A percentile compares a stretch with the other conserved stretches of the same genome.
Evolutionary conservation across 2,888 invertebrate genomes (phyloP).

Genomic region (Leucania comma): DNA sequence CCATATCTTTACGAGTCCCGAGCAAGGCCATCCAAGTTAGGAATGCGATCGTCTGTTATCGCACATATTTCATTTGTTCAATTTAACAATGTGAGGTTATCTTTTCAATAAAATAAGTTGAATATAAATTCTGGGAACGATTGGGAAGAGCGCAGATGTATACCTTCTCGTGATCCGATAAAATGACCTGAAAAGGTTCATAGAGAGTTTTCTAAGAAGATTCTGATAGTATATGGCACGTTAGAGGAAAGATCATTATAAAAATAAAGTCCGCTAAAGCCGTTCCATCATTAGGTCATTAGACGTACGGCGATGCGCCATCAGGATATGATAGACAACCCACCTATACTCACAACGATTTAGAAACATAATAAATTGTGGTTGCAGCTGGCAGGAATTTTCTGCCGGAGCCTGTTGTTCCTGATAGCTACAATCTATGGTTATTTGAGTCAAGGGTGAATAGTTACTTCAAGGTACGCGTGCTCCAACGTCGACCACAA

Average conservation of each 20-base stretch:
- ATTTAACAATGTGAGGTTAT: slow-evolving; percentile 54
- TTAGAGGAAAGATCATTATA: not conserved
- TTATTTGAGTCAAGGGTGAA: no score
- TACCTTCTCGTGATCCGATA: not conserved
- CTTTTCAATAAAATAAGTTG: slow-evolving; percentile 56
- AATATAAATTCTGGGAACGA: slow-evolving; percentile 62
- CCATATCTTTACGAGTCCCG: slow-evolving; percentile 47
- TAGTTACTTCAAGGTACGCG: no score
- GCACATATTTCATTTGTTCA: slow-evolving; percentile 63
- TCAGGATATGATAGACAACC: no score
- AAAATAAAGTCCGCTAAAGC: not conserved
- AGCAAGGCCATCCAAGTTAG: slow-evolving; percentile 53
- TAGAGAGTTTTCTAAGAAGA: not conserved
- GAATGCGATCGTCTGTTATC: slow-evolving; percentile 63
- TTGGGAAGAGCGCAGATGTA: slow-evolving; percentile 50
- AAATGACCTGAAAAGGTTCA: not conserved
- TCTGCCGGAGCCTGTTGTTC: no score
- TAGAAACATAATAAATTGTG: no score
- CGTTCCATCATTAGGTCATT: not conserved
- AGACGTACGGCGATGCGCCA: no score
- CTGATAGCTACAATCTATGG: no score
- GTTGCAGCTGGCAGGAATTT: no score
- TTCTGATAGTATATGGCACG: not conserved
- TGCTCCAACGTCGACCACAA: no score
- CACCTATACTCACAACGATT: no score